These are phyloP conservation scores for Tachyglossus aculeatus DNA, from an alignment of 2,797 vertebrate genomes.

Conservation along the genomic window DNA sequence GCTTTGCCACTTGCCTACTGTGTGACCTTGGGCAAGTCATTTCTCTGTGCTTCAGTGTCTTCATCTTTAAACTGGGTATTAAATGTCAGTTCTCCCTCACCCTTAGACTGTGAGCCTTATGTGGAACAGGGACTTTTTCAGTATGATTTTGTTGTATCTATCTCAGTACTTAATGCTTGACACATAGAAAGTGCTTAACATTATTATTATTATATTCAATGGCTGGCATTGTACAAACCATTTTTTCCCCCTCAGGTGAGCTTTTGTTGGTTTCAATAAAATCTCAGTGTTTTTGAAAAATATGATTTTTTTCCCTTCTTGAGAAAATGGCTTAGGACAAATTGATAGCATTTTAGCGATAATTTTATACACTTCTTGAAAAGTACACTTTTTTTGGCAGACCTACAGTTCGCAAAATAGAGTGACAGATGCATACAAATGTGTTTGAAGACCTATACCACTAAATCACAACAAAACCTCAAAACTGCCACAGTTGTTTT, in stretches of 20 bases:
- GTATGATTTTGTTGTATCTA: too few relatives aligned
- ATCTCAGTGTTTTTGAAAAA: constrained; percentile 37
- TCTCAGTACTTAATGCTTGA: too few relatives aligned
- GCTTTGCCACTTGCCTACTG: too few relatives aligned
- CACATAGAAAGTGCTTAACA: too few relatives aligned
- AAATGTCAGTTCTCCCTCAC: too few relatives aligned
- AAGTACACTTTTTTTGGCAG: constrained; percentile 19
- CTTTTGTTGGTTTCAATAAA: constrained; percentile 47
- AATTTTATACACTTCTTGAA: constrained; percentile 51
- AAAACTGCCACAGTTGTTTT: background rate
- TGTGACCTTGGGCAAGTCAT: too few relatives aligned
- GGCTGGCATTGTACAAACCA: too few relatives aligned
- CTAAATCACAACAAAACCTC: constrained; percentile 58
- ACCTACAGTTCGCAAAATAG: constrained; percentile 47
- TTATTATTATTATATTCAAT: too few relatives aligned
- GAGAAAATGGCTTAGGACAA: constrained; percentile 42
- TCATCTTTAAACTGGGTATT: too few relatives aligned
- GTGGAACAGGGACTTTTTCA: too few relatives aligned
- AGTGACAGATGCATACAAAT: constrained; percentile 65
- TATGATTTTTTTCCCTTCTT: constrained; percentile 53
- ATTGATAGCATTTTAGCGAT: constrained; percentile 47
- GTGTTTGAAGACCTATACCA: constrained; percentile 58
- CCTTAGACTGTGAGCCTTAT: too few relatives aligned
- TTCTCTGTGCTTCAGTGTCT: too few relatives aligned
- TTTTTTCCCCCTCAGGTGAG: background rate